A percentile compares a stretch with the other conserved stretches of the same genome.
These are phyloP conservation scores for Forbesichthys agassizii DNA, from an alignment of 2,113 vertebrate species.

Conservation along the genomic window DNA sequence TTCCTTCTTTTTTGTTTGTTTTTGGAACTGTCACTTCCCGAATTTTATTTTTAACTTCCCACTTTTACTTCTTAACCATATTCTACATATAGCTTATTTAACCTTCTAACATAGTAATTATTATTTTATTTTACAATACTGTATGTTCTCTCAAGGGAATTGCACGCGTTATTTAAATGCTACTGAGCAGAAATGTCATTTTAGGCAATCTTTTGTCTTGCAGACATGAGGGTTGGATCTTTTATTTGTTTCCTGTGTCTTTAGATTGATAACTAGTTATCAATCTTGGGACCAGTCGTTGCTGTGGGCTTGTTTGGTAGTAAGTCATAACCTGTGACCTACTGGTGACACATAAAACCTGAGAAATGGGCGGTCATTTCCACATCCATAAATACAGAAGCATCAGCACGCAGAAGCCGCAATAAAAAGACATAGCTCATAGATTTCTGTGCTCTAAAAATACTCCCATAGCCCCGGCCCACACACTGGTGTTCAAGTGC, in stretches of 20 bases:
- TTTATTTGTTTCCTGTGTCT: slow-evolving; percentile 20
- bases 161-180: background rate
- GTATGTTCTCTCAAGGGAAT: background rate
- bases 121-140: background rate
- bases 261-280: slow-evolving; percentile 36
- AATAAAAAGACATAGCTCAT: slow-evolving; percentile 64
- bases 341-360: slow-evolving; percentile 58
- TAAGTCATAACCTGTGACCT: slow-evolving; percentile 66
- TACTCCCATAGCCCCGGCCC: slow-evolving; percentile 26
- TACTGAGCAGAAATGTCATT: background rate
- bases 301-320: slow-evolving; percentile 56
- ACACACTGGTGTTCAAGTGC: slow-evolving; percentile 39
- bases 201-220: background rate
- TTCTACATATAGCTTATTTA: too few species aligned
- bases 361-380: slow-evolving; percentile 52
- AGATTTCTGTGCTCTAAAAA: slow-evolving; percentile 41
- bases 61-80: too few species aligned
- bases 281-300: background rate
- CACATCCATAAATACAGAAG: slow-evolving; percentile 62
- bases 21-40: too few species aligned
- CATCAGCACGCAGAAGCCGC: slow-evolving; percentile 42
- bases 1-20: too few species aligned
- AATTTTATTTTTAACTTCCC: too few species aligned
- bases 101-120: background rate
- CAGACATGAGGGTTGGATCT: slow-evolving; percentile 17